phyloP scores from a whole-genome alignment of 2,888 invertebrate genomes.

The Lycia hirtaria region DNA sequence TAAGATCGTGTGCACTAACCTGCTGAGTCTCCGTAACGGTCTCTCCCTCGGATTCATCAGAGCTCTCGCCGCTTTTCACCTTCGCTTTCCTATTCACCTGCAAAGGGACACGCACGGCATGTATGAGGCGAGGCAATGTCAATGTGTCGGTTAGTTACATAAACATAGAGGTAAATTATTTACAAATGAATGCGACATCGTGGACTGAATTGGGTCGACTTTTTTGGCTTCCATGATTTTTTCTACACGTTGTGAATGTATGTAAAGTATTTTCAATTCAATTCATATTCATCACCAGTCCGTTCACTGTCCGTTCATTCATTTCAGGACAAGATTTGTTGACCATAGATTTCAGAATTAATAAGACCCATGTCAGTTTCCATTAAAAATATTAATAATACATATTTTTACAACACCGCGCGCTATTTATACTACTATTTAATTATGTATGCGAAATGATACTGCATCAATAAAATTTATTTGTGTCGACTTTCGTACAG shows the following conservation, averaged over 20 bases:
- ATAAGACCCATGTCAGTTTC: no score
- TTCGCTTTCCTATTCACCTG: slow-evolving; percentile 82
- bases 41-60: slow-evolving; percentile 81
- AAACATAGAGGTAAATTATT: slow-evolving; percentile 13
- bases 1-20: slow-evolving; percentile 56
- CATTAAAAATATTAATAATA: no score
- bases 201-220: not conserved
- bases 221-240: not conserved
- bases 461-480: slow-evolving; percentile 9
- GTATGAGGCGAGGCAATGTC: slow-evolving; percentile 29
- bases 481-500: slow-evolving; percentile 25
- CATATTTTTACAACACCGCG: no score
- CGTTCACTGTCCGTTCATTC: not conserved
- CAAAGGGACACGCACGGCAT: slow-evolving; percentile 42
- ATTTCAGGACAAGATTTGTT: no score
- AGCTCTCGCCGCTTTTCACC: slow-evolving; percentile 78
- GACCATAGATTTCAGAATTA: no score
- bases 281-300: no score
- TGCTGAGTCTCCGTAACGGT: slow-evolving; percentile 81
- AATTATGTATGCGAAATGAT: slow-evolving; percentile 23
- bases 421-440: not conserved
- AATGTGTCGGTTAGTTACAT: slow-evolving; percentile 19
- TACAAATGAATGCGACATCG: slow-evolving; percentile 11
- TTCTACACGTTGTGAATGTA: no score
- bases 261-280: no score